Base-by-base conservation (phyloP, 2,888 invertebrate species). In the Imbricaverruca yamaguchii region DNA sequence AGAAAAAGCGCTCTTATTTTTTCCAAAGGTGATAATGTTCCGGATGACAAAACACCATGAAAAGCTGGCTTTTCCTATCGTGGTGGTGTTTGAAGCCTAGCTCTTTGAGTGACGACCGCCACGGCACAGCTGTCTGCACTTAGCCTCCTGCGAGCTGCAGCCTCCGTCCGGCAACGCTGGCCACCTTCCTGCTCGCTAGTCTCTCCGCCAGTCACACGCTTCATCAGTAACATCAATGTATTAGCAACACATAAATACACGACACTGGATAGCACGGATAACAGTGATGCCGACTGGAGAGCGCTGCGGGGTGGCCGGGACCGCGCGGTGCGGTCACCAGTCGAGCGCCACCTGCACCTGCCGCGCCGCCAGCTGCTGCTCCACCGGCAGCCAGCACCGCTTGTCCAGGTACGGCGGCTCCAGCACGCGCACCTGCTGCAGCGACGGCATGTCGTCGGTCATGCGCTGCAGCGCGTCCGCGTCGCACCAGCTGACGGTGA, bases 401-500 rank as follows among this genome's bases (percentile, higher is more conserved):
- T 78, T 78, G 23, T 78, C 78, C 23, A 78, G 56, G 56, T 23
- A n/a, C 6, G 56, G 56, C 23, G 78, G 78, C 12, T 78, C 78
- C 21, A 78, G 57, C 56, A 78, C 78, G 57, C 56, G n/a, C 12
- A 78, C 78, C 23, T 23, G 56, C 56, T 57, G 53, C 78, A 78
- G 78, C 12, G 78, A 56, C 23, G 78, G 78, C 78, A 78, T 78
- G 56, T 23, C 6, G 21, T 8, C 15, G 23, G 57, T 21, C 56
- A 78, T 57, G 63, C 94, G 93, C 94, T 81, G 92, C 94, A 0
- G 98, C 98, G 86, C 91, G 96, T 84, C 93, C 98, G 86, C 96
- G 97, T 0, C 98, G 98, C 88, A 97, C 96, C 86, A 93, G 80
- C 98, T 91, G 97, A 98, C 86, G 95, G 98, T 84, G 93, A 98